phyloP scores from a whole-genome alignment of 1,140 invertebrate genomes.

The Trichonephila clavata region DNA sequence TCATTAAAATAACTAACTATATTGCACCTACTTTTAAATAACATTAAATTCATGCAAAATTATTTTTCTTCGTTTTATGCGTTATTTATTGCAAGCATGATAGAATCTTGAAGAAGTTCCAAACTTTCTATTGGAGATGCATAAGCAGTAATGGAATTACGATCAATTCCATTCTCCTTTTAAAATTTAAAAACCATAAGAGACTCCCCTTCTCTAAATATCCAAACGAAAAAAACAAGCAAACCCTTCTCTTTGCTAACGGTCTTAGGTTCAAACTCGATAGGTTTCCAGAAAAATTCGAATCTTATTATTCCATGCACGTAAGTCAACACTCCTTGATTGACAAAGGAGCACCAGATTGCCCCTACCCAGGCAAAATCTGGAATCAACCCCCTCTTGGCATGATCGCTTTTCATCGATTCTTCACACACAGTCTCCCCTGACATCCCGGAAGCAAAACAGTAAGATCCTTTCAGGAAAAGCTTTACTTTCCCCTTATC shows the following conservation, averaged over 20 bases:
- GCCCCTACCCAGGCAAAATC: neutral
- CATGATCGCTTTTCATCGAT: slow-evolving; percentile 39
- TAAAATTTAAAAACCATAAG: neutral
- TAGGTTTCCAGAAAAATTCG: neutral
- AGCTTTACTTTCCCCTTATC: neutral
- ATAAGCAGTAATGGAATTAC: neutral
- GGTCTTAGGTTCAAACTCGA: neutral
- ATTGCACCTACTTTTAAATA: too few relatives aligned
- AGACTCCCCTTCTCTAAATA: neutral
- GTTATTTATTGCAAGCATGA: too few relatives aligned
- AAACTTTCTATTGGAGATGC: too few relatives aligned
- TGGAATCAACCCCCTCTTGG: neutral
- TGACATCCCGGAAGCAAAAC: slow-evolving; percentile 12
- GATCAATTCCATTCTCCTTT: neutral
- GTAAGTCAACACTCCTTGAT: neutral
- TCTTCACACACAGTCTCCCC: neutral
- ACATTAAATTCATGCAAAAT: too few relatives aligned
- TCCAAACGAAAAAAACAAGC: neutral
- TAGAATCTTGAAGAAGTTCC: too few relatives aligned
- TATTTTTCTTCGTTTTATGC: too few relatives aligned
- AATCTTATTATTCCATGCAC: slow-evolving; percentile 3
- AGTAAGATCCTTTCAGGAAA: neutral
- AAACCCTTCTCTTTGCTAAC: neutral
- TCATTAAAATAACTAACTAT: too few relatives aligned
- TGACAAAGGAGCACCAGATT: neutral